A percentile compares a stretch with the other conserved stretches of the same genome.
Conservation (phyloP, 2,888 invertebrate genomes). For the Polia nebulosa region DNA sequence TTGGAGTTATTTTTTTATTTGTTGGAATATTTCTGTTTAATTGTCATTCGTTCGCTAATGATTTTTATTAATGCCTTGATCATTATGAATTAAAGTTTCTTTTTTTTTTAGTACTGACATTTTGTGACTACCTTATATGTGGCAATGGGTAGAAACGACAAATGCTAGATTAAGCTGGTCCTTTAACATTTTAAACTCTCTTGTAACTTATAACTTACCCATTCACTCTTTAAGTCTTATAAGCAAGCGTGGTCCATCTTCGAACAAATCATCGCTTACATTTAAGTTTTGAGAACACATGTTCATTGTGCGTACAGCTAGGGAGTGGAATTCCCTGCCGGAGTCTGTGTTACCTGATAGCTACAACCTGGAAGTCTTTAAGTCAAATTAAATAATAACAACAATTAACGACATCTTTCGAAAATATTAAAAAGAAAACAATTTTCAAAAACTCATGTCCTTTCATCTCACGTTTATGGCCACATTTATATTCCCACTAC, state of each 20-base stretch:
- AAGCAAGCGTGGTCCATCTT: neutral
- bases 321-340: too few relatives aligned
- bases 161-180: neutral
- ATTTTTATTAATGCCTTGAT: conserved; percentile 22
- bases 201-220: too few relatives aligned
- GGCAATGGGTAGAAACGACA: neutral
- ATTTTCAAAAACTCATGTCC: neutral
- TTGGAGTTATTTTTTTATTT: conserved; percentile 46
- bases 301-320: too few relatives aligned
- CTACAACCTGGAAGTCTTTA: too few relatives aligned
- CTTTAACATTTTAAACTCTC: too few relatives aligned
- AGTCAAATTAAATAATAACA: too few relatives aligned
- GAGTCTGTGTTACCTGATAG: too few relatives aligned
- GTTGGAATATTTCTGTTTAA: conserved; percentile 35
- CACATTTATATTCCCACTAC: conserved; percentile 10
- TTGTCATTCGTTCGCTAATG: conserved; percentile 37
- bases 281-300: too few relatives aligned
- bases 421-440: neutral
- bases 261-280: too few relatives aligned
- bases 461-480: neutral
- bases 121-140: neutral
- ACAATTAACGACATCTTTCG: neutral
- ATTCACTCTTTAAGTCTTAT: too few relatives aligned
- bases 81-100: neutral
- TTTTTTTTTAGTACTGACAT: neutral